Percentiles rank a stretch among this genome's conserved stretches.
These are phyloP conservation scores for Pica pica DNA, from an alignment of 2,113 vertebrate genomes.

Conservation along the genomic window DNA sequence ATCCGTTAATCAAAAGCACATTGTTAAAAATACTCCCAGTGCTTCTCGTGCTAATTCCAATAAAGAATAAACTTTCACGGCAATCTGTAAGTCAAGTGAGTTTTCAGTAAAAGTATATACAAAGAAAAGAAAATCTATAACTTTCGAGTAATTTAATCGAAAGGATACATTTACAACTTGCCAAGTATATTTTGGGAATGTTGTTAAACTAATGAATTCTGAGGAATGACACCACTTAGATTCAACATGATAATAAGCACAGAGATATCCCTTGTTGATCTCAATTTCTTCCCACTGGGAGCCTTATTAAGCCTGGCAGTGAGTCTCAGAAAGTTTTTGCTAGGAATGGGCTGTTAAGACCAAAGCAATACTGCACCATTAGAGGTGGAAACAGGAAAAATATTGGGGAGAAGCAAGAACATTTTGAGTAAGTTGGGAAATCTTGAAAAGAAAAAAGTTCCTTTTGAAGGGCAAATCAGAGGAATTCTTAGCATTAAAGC, in stretches of 20 bases:
- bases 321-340: conserved; percentile 44
- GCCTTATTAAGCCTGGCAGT: conserved; percentile 50
- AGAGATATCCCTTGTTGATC: conserved; percentile 55
- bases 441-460: neutral
- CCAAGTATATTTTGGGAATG: conserved; percentile 49
- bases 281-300: conserved; percentile 54
- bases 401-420: conserved; percentile 8
- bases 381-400: conserved; percentile 15
- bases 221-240: conserved; percentile 49
- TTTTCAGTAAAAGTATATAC: conserved; percentile 37
- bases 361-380: conserved; percentile 1
- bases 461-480: conserved; percentile 18
- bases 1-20: conserved; percentile 49
- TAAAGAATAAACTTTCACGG: conserved; percentile 27
- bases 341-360: conserved; percentile 33
- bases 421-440: neutral
- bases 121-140: conserved; percentile 36
- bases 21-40: conserved; percentile 29
- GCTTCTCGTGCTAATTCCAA: conserved; percentile 43
- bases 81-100: neutral
- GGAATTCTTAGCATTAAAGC: neutral
- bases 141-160: conserved; percentile 31
- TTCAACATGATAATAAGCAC: conserved; percentile 52
- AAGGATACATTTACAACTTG: conserved; percentile 34
- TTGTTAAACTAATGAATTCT: conserved; percentile 65